phyloP scores from a whole-genome alignment of 1,140 invertebrate genomes.

The Scaptomyza graminum region DNA sequence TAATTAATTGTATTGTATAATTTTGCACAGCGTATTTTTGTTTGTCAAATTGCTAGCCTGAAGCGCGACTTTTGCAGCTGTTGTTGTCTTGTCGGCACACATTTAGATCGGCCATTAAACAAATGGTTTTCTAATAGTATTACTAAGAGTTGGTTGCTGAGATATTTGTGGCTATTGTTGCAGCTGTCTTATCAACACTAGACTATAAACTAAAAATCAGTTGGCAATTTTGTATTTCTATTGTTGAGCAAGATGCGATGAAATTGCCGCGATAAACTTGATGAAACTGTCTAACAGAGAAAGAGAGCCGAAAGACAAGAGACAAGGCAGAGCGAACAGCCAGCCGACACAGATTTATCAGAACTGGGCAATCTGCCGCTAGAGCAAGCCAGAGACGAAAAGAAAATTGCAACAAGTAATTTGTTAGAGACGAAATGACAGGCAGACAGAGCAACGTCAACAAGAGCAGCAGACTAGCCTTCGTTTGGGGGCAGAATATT shows the following conservation, averaged over 20 bases:
- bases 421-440: constrained; percentile 54
- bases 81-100: constrained; percentile 13
- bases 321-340: neutral
- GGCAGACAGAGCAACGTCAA: constrained; percentile 33
- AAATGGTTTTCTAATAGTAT: constrained; percentile 73
- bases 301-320: constrained; percentile 6
- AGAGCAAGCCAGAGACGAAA: neutral
- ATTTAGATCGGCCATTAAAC: constrained; percentile 65
- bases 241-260: constrained; percentile 59
- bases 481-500: constrained; percentile 1
- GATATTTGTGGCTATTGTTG: constrained; percentile 10
- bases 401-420: constrained; percentile 43
- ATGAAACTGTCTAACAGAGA: constrained; percentile 70
- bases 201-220: constrained; percentile 22
- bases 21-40: constrained; percentile 38
- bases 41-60: constrained; percentile 65
- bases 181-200: constrained; percentile 21
- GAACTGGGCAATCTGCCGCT: constrained; percentile 60
- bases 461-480: neutral
- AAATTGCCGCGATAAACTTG: constrained; percentile 78
- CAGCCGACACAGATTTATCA: constrained; percentile 52
- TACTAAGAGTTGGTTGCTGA: neutral
- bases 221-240: constrained; percentile 44
- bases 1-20: no score
- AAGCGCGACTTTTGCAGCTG: constrained; percentile 54